Conservation (phyloP, 2,888 invertebrate species). For the Eulithis testata region DNA sequence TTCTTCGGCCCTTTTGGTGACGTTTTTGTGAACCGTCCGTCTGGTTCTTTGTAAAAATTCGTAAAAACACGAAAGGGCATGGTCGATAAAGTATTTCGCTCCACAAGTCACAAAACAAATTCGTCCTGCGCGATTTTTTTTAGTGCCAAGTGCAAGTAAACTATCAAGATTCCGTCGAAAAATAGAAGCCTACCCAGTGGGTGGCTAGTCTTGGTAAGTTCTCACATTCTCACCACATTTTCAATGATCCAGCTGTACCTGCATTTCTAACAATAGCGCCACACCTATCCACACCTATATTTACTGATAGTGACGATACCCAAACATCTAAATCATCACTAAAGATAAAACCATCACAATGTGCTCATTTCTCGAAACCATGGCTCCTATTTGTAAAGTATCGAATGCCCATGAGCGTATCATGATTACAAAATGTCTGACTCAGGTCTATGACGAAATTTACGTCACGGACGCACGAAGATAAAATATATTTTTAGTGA, state of each 20-base stretch:
- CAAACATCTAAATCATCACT: not conserved
- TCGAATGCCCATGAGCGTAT: slow-evolving; percentile 19
- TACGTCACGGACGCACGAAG: slow-evolving; percentile 49
- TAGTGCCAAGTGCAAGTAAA: slow-evolving; percentile 85
- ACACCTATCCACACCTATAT: slow-evolving; percentile 10
- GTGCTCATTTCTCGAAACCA: slow-evolving; percentile 8
- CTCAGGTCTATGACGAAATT: slow-evolving; percentile 50
- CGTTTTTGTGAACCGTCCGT: slow-evolving; percentile 72
- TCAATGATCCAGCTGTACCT: slow-evolving; percentile 6
- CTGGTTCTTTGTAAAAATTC: slow-evolving; percentile 57
- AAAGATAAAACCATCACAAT: slow-evolving; percentile 1
- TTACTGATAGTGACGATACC: not conserved
- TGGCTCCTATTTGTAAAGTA: not conserved
- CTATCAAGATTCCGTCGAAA: slow-evolving; percentile 93
- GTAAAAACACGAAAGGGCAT: slow-evolving; percentile 52
- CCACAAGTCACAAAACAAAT: slow-evolving; percentile 71
- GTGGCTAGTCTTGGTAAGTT: slow-evolving; percentile 90
- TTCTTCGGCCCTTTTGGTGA: slow-evolving; percentile 70
- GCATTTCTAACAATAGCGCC: not conserved
- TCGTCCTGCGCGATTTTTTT: slow-evolving; percentile 79
- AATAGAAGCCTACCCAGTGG: slow-evolving; percentile 91
- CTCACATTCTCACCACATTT: slow-evolving; percentile 21
- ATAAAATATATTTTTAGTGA: slow-evolving; percentile 5
- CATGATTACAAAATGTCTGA: slow-evolving; percentile 44
- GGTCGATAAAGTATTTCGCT: slow-evolving; percentile 77